Conservation (phyloP, 92 coral and sea anemone species). For the Pocillopora meandrina region DNA sequence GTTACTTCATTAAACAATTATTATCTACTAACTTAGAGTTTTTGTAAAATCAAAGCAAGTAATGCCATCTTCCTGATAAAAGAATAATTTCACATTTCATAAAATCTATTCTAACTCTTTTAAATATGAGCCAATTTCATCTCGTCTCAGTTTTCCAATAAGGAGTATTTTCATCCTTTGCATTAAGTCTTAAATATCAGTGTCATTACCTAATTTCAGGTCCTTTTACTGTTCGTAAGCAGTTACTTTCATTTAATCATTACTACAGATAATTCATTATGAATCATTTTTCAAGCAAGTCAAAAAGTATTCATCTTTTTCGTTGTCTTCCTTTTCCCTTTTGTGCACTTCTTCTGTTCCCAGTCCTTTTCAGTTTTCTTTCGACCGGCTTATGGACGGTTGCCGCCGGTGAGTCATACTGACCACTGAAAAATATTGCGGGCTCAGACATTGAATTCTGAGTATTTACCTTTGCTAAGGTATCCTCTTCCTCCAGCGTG, state of each 20-base stretch:
- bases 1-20: background rate
- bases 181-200: background rate
- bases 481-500: constrained; percentile 61
- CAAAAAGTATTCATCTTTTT: constrained; percentile 31
- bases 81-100: background rate
- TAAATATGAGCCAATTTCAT: background rate
- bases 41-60: constrained; percentile 6
- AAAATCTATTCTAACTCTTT: background rate
- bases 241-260: background rate
- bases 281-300: background rate
- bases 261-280: background rate
- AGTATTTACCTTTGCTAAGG: constrained; percentile 49
- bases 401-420: constrained; percentile 40
- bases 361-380: constrained; percentile 50
- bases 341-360: constrained; percentile 36
- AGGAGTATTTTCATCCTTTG: no score
- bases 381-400: constrained; percentile 11
- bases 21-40: background rate
- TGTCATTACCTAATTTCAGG: background rate
- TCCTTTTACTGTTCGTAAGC: background rate
- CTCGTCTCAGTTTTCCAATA: no score
- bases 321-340: constrained; percentile 50
- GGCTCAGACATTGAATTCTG: constrained; percentile 92
- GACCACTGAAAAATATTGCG: constrained; percentile 63
- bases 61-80: background rate